phyloP scores from a whole-genome alignment of 2,797 vertebrate species.

The Ataeniobius toweri region DNA sequence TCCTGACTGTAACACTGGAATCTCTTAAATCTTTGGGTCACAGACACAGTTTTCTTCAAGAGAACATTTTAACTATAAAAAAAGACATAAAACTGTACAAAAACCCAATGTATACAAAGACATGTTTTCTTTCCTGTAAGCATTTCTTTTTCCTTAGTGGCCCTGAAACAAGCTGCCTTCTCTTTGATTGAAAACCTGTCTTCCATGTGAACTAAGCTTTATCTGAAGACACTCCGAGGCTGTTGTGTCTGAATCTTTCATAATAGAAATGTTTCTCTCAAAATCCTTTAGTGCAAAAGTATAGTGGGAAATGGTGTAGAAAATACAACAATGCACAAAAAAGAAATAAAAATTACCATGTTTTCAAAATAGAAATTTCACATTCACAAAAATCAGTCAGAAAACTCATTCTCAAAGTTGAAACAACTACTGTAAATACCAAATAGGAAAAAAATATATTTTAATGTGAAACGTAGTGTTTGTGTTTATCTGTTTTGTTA shows the following conservation, averaged over 20 bases:
- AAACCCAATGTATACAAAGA: not conserved
- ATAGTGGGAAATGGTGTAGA: not conserved
- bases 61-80: not conserved
- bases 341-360: no score
- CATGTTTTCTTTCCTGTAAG: not conserved
- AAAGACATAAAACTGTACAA: not conserved
- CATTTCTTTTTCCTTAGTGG: not conserved
- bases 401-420: not conserved
- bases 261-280: not conserved
- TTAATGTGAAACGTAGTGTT: not conserved
- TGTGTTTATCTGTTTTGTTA: not conserved
- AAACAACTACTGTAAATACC: not conserved
- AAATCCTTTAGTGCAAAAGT: not conserved
- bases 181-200: not conserved
- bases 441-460: not conserved
- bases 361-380: not conserved
- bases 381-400: not conserved
- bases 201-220: not conserved
- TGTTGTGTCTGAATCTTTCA: constrained; percentile 3
- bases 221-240: not conserved
- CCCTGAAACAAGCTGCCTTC: constrained; percentile 1
- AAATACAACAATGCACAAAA: not conserved
- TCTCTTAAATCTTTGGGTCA: not conserved
- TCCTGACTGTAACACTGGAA: not conserved
- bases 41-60: not conserved